Conservation (phyloP, 2,797 vertebrate genomes). For the Diceros bicornis region DNA sequence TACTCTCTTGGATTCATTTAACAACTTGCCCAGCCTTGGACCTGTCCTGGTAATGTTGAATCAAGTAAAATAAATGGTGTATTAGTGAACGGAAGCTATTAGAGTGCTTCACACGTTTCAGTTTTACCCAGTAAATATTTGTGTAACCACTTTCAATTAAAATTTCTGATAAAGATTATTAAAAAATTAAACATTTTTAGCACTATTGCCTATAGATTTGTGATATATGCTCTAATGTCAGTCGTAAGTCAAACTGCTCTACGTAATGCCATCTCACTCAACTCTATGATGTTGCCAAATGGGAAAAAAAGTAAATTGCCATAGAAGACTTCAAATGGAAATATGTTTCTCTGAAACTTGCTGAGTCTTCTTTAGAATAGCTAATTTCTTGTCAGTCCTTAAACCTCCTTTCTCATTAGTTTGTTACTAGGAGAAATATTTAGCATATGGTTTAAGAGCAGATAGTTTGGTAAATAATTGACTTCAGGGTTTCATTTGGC, state of each 20-base stretch:
- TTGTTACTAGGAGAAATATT: conserved; percentile 28
- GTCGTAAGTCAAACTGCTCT: not conserved
- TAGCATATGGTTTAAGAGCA: not conserved
- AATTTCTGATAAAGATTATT: conserved; percentile 83
- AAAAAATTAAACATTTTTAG: conserved; percentile 76
- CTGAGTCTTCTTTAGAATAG: conserved; percentile 79
- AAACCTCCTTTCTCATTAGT: not conserved
- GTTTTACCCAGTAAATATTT: conserved; percentile 84
- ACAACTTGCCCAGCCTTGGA: conserved; percentile 80
- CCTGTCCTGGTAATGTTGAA: conserved; percentile 72
- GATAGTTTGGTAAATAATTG: conserved; percentile 53
- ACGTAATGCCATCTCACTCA: not conserved
- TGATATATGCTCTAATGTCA: not conserved
- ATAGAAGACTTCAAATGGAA: conserved; percentile 36
- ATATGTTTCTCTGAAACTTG: conserved; percentile 13
- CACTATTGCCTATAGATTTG: not conserved
- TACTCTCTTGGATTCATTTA: conserved; percentile 81
- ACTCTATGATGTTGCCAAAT: not conserved
- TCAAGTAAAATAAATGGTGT: conserved; percentile 83
- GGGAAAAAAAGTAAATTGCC: not conserved
- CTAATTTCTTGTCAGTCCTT: not conserved
- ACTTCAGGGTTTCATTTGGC: conserved; percentile 48
- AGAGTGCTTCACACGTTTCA: conserved; percentile 84
- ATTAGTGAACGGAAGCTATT: conserved; percentile 79
- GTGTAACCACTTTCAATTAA: conserved; percentile 84